Base-by-base conservation (phyloP, 2,888 invertebrate species). In the Drosophila buzzatii region DNA sequence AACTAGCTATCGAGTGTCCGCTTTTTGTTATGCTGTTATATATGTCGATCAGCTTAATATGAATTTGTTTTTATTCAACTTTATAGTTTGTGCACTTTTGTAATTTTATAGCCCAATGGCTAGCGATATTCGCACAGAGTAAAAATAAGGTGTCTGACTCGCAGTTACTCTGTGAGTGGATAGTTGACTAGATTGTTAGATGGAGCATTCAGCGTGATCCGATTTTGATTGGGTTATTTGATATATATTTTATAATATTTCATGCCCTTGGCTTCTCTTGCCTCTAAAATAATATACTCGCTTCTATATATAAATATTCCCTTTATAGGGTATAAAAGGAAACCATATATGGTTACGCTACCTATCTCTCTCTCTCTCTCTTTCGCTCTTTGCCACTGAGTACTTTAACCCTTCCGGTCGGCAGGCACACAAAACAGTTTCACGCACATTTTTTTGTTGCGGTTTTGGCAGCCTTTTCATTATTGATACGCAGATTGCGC, bases 401-500 rank as follows among this genome's bases (percentile, higher is more conserved):
- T n/a, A 27, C 5, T 27, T 47, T 7, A 47, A 49, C 37, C 45
- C 57, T 55, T 73, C 63, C 63, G 63, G 59, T 44, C 57, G 60
- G 31, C 31, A 14, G 42, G 42, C 74, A 52, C 64, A 45, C 55
- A 76, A 61, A 45, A 69, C 45, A 58, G 49, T 52, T 42, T 27
- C 60, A 55, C 31, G 35, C 41, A 55, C 37, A 66, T 58, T 74
- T 74, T 74, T 73, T 74, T 56, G 44, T 64, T 79, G 79, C 58
- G 76, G 70, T 61, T 70, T 27, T 20, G 39, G 39, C 31, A 27
- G 49, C 44, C 49, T 61, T 75, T 77, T 77, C 47, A 68, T 67
- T 77, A 77, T 77, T 79, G 75, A 77, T 79, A 67, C 79, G 57
- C 44, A 27, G 66, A 33, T 18, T 53, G 53, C 23, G 20, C 33